These are phyloP conservation scores for Pollenia labialis DNA, from an alignment of 2,888 invertebrate species.

Conservation along the genomic window DNA sequence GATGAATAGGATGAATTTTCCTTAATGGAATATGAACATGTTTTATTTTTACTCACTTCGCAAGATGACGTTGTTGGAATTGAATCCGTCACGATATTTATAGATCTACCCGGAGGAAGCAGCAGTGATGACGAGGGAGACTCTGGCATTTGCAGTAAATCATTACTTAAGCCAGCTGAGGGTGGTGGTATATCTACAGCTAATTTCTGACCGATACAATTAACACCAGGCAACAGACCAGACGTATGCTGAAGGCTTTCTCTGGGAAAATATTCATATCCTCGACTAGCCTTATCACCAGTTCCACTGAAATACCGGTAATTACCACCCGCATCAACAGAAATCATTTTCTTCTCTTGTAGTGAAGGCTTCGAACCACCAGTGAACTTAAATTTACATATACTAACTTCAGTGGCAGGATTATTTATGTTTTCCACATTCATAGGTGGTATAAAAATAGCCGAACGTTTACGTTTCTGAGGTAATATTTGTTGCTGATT, in stretches of 20 bases:
- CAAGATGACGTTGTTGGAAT: slow-evolving; percentile 21
- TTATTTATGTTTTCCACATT: slow-evolving; percentile 90
- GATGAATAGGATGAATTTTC: slow-evolving; percentile 41
- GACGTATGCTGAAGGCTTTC: slow-evolving; percentile 88
- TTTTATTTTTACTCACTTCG: slow-evolving; percentile 53
- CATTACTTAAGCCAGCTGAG: slow-evolving; percentile 82
- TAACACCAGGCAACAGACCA: slow-evolving; percentile 85
- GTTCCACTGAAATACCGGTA: slow-evolving; percentile 94
- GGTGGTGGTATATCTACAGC: slow-evolving; percentile 81
- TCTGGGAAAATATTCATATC: slow-evolving; percentile 91
- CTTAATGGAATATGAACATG: slow-evolving; percentile 41
- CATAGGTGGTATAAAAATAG: slow-evolving; percentile 93
- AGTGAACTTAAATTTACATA: slow-evolving; percentile 97
- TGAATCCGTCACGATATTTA: slow-evolving; percentile 39
- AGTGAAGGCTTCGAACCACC: slow-evolving; percentile 94
- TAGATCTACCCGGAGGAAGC: slow-evolving; percentile 74
- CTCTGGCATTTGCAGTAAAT: slow-evolving; percentile 82
- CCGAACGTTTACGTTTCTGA: slow-evolving; percentile 91
- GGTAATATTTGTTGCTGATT: slow-evolving; percentile 80
- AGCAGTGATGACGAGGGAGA: slow-evolving; percentile 79
- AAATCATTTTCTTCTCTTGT: slow-evolving; percentile 96
- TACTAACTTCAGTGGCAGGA: slow-evolving; percentile 93
- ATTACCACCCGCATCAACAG: slow-evolving; percentile 95
- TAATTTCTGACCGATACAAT: slow-evolving; percentile 85
- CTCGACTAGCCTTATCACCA: slow-evolving; percentile 90